Conservation (phyloP, 2,888 invertebrate species). For the Minunthozetes semirufus region DNA sequence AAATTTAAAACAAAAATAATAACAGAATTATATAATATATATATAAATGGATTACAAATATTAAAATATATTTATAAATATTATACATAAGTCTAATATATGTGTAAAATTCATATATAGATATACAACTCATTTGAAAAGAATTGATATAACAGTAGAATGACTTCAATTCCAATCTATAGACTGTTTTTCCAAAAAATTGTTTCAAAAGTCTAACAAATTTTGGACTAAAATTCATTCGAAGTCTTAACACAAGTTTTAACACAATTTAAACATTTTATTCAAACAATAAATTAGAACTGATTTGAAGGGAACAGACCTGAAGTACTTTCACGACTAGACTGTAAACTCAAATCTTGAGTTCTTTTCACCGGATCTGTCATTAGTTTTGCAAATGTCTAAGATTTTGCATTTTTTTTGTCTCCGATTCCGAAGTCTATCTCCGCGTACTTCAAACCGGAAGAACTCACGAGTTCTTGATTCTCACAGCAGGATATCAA, state of each 20-base stretch:
- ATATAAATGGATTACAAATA: not conserved
- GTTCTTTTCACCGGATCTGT: not conserved
- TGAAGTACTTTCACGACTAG: not conserved
- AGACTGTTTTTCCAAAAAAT: not conserved
- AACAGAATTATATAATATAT: not conserved
- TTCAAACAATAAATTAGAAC: not conserved
- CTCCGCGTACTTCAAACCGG: not conserved
- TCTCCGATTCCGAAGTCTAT: conserved; percentile 3
- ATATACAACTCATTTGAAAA: not conserved
- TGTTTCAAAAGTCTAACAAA: not conserved
- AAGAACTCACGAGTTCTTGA: not conserved
- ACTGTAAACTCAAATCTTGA: not conserved
- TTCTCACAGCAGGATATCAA: not conserved
- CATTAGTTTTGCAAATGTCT: not conserved
- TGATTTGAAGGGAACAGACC: not conserved
- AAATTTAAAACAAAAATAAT: not conserved
- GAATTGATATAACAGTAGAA: not conserved
- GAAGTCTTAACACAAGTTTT: not conserved
- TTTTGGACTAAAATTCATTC: not conserved
- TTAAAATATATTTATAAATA: not conserved
- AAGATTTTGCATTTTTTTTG: not conserved
- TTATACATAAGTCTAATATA: too few species aligned
- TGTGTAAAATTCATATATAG: too few species aligned
- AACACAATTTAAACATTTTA: not conserved
- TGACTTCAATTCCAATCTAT: not conserved